phyloP scores from a whole-genome alignment of 35 echinoderm and acorn worm genomes.

The Apostichopus japonicus region DNA sequence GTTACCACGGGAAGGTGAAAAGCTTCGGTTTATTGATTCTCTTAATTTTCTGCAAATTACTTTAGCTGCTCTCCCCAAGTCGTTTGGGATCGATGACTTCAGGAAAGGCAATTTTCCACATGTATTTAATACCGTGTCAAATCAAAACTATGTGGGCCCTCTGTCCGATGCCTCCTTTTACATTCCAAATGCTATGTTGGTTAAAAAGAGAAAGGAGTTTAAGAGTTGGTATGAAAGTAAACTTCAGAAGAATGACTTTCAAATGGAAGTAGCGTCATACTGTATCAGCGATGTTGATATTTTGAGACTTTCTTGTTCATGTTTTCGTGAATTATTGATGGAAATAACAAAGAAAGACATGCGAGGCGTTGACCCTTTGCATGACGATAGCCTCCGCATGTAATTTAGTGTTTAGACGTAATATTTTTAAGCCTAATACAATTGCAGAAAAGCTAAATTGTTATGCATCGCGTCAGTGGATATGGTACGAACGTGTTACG shows the following conservation, averaged over 20 bases:
- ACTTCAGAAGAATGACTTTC: slow-evolving; percentile 18
- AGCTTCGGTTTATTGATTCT: slow-evolving; percentile 54
- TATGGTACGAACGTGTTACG: background rate
- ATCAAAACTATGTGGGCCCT: slow-evolving; percentile 70
- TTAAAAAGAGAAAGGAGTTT: slow-evolving; percentile 25
- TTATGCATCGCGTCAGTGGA: slow-evolving; percentile 29
- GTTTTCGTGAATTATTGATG: slow-evolving; percentile 44
- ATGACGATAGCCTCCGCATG: slow-evolving; percentile 77
- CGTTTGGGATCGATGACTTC: slow-evolving; percentile 58
- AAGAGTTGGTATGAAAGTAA: slow-evolving; percentile 27
- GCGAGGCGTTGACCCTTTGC: slow-evolving; percentile 66
- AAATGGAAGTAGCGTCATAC: slow-evolving; percentile 32
- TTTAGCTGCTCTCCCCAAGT: slow-evolving; percentile 64
- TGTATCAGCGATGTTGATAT: slow-evolving; percentile 61
- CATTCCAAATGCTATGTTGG: slow-evolving; percentile 28
- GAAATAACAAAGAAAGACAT: slow-evolving; percentile 40
- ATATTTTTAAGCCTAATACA: slow-evolving; percentile 57
- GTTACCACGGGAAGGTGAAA: slow-evolving; percentile 48
- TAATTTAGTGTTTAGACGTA: slow-evolving; percentile 58
- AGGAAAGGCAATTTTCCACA: slow-evolving; percentile 80
- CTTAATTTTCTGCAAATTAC: slow-evolving; percentile 43
- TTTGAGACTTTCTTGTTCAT: slow-evolving; percentile 43
- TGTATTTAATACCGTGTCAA: slow-evolving; percentile 56
- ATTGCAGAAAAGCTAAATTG: slow-evolving; percentile 41
- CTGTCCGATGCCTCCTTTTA: slow-evolving; percentile 39